Evolutionary conservation across 1,140 invertebrate genomes (phyloP), one percentile per base, ranked within the genome.

Genomic region (Trichonephila clavipes): DNA sequence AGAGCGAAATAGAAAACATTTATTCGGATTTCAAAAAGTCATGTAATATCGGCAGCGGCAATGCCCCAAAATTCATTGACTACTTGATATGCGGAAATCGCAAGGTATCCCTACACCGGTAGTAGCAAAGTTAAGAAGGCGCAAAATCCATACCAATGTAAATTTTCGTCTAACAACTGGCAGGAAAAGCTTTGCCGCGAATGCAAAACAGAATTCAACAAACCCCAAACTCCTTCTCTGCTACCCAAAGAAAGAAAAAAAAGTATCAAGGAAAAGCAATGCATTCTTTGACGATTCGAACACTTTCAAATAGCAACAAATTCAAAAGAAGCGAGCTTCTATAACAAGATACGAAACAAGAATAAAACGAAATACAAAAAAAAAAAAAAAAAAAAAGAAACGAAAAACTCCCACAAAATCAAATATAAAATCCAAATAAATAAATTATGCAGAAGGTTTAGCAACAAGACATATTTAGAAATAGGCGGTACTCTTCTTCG

Each of bases 391-490:
- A 64, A 77, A 40, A 16, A 40, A 18, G 5, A 16, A 5, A 77
- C 10, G 16, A 77, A 34, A 77, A 77, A 40, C 24, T 77, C 10
- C 72, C 14, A 34, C 28, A 19, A 28, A 77, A 77, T 77, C 72
- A 77, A 77, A 77, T 77, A 77, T 40, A 77, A 77, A 34, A 18
- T 28, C 14, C 14, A 69, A 77, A 77, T 77, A 77, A 77, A 77
- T 77, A 77, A 77, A 77, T 34, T 77, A 77, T 77, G 72, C 14
- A 77, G 72, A 34, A 77, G 72, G 28, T 77, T 77, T 77, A 77
- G 72, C 28, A 19, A 34, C 28, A 34, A 77, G 24, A 77, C 34
- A 28, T 77, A 34, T 77, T 77, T 77, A 51, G 72, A 77, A 14
- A 77, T 34, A 34, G 51, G 28, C 1, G 72, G 34, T 77, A 28